Evolutionary conservation across 1,140 invertebrate genomes (phyloP), one percentile per base, ranked within the genome.

Genomic region (Papilio helenus): DNA sequence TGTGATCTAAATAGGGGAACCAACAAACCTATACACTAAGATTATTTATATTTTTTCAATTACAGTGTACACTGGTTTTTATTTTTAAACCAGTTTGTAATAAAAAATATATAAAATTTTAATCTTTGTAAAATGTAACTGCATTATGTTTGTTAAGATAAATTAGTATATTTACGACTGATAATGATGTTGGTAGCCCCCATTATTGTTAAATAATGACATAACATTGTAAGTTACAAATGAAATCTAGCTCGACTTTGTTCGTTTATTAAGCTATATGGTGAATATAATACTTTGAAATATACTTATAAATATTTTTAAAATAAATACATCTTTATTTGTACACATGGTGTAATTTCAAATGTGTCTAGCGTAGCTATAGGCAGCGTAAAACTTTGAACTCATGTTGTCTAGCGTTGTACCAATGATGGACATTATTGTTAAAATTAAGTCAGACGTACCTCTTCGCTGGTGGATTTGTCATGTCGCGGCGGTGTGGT

Each of bases 401-500:
- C 4, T 76, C 26, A 34, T 76, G 42, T 49, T 49, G 46, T 42
- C 29, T 77, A 77, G 76, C 76, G 16, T 42, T 26, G 42, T 72
- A 49, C 55, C 58, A 73, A 76, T 76, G 73, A 58, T 55, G 74
- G 20, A 74, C 14, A 46, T 58, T 23, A 79, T 55, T 44, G 29
- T 39, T 23, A 10, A 61, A 46, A n/a, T 34, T 16, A 39, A 44
- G 46, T 42, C 20, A 49, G 55, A 18, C 82, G 26, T 95, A 99
- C 98, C 97, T 99, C 98, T 93, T 99, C 98, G 89, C 98, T 99
- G 83, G 97, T 97, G 74, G 97, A 97, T 91, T 99, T 98, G 95
- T 99, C 98, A 89, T 98, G 97, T 71, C 98, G 96, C 87, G 98
- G 98, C 61, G 97, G 97, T 46, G 96, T 97, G 85, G 97, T 97